Evolutionary conservation across 2,113 vertebrate species (phyloP), one percentile per base, ranked within the genome.

Genomic region (Saguinus midas): DNA sequence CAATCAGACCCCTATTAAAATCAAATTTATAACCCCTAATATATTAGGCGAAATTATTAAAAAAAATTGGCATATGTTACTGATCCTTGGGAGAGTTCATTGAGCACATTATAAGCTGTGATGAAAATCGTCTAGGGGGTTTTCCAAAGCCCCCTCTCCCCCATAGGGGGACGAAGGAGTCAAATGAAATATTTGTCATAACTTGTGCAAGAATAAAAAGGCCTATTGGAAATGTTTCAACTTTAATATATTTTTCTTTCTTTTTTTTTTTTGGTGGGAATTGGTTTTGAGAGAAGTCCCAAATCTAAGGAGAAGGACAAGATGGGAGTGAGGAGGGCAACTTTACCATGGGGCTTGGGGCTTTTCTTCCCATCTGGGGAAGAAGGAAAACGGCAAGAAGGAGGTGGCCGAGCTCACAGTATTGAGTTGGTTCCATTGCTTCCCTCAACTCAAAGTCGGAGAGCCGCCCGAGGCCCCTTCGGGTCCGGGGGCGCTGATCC

Each of bases 11-110:
- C 86, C 97, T 97, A 97, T 99, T 98, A 98, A 98, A 98, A 97
- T 87, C 97, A 97, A 97, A 98, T 98, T 98, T 98, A 98, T 96
- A 95, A 96, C 97, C 95, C n/a, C 98, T 98, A 98, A 98, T 98
- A 98, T 99, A 98, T 98, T 98, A 98, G 61, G 70, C 25, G 96
- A 37, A 98, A 88, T 97, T 97, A 98, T 98, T 98, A 96, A 98
- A 98, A 98, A 98, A 96, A 96, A 73, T 96, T 98, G 98, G 95
- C 98, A 94, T 97, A 95, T 96, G 97, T 97, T 87, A 45, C 91
- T 87, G 95, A 96, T 89, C 96, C 93, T 98, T 97, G 23, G 89
- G 97, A 98, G 97, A 97, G 40, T 52, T 95, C 92, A 70, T 4
- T 96, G 95, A 97, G 95, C 97, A 98, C 91, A 6, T 96, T 93